Percentiles rank a stretch among this genome's conserved stretches.
phyloP scores from a whole-genome alignment of 2,113 vertebrate genomes.

The Sturnus vulgaris region DNA sequence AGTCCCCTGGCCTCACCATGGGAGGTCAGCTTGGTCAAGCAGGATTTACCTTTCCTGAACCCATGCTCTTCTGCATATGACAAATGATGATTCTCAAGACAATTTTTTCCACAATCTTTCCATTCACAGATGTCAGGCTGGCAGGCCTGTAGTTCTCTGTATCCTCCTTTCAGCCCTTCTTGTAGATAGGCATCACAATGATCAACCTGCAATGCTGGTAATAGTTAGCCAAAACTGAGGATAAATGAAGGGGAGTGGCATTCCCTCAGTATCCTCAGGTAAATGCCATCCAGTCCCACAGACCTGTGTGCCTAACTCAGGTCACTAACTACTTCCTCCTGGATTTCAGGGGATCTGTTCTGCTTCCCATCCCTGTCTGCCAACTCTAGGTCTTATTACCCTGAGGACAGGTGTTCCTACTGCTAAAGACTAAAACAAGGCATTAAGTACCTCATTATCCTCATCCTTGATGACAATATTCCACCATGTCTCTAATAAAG shows the following conservation, averaged over 20 bases:
- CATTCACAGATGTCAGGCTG: neutral
- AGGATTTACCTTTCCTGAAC: neutral
- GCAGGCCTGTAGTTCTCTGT: neutral
- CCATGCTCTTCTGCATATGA: no score
- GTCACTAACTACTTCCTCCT: neutral
- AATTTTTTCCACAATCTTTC: neutral
- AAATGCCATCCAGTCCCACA: neutral
- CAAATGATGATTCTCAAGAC: neutral
- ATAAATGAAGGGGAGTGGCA: neutral
- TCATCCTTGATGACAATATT: neutral
- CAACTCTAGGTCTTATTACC: neutral
- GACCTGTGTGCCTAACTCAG: neutral
- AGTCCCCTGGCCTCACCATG: neutral
- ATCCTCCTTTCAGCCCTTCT: neutral
- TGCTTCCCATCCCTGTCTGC: neutral
- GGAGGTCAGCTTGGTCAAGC: neutral
- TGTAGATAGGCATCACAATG: no score
- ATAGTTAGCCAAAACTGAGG: neutral
- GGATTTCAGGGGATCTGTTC: neutral
- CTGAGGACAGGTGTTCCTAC: no score
- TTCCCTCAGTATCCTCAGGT: neutral
- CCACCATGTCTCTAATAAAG: rapidly evolving
- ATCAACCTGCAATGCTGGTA: neutral
- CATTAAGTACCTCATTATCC: neutral
- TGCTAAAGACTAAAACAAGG: neutral